phyloP scores from a whole-genome alignment of 1,140 invertebrate genomes.

The Orius laevigatus region DNA sequence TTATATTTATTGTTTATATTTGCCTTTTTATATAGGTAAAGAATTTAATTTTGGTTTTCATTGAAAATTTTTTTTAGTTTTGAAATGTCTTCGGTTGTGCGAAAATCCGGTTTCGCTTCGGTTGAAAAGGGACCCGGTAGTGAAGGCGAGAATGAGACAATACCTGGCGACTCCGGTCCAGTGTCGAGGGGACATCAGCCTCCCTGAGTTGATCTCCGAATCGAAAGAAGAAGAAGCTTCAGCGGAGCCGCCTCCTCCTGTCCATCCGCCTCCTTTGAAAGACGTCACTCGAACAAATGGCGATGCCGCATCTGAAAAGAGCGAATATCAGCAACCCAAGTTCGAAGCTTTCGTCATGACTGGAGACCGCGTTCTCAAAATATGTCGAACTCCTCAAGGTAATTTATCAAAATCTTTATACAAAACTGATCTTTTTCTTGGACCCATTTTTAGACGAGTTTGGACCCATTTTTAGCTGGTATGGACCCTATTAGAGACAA shows the following conservation, averaged over 20 bases:
- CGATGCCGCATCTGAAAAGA: constrained; percentile 3
- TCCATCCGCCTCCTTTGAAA: constrained; percentile 16
- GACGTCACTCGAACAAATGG: constrained; percentile 19
- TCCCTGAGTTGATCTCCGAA: constrained; percentile 12
- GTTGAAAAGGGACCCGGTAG: constrained; percentile 70
- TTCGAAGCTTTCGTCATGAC: constrained; percentile 96
- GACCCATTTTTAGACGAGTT: too few relatives aligned
- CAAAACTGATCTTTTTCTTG: too few relatives aligned
- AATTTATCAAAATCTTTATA: too few relatives aligned
- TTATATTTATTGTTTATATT: neutral
- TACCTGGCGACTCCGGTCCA: constrained; percentile 39
- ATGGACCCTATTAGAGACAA: too few relatives aligned
- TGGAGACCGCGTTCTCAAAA: constrained; percentile 83
- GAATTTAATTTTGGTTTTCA: constrained; percentile 12
- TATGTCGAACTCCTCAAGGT: constrained; percentile 57
- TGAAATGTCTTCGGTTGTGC: constrained; percentile 78
- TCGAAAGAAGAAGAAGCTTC: neutral
- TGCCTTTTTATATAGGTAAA: neutral
- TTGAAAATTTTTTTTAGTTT: constrained; percentile 53
- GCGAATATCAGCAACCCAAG: constrained; percentile 25
- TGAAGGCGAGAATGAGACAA: constrained; percentile 62
- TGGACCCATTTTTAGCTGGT: too few relatives aligned
- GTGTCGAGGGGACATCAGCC: constrained; percentile 12
- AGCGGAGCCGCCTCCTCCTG: constrained; percentile 7
- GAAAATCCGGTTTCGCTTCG: constrained; percentile 73